Base-by-base conservation (phyloP, 1,140 invertebrate genomes). In the Drosophila ercepeae region DNA sequence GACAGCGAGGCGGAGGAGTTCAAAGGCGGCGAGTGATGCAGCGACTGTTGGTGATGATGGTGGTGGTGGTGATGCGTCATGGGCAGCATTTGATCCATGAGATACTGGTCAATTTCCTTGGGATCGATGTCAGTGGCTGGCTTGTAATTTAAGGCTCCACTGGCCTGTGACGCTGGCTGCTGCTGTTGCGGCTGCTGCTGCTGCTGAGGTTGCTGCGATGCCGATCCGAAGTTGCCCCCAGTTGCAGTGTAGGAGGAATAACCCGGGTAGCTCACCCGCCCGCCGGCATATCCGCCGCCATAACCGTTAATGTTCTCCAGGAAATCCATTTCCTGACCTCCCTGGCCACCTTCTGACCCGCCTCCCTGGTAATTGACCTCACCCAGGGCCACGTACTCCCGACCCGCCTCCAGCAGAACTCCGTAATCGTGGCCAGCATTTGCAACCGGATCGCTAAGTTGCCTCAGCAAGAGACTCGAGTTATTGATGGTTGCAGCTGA, bases 101-200 rank as follows among this genome's bases (percentile, higher is more conserved):
- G 77, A 81, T 91, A 91, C 88, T 91, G 90, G 78, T 91, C 90
- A 59, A 91, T 89, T 89, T 91, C 90, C 70, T 91, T 90, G 45
- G 86, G 88, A 84, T 91, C 90, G 75, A 91, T 90, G 75, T 91
- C 89, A 49, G 51, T 69, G 41, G 58, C 51, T 57, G 70, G 52
- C 59, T 78, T 65, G 69, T 90, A 90, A 90, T 90, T 90, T 77
- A 90, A 74, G 63, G 89, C 89, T 76, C 78, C 88, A 75, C 61
- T 90, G 78, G 74, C 53, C 71, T 89, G 84, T 76, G 74, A 77
- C 78, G 82, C 27, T 23, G 27, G 32, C 18, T 52, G 45, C 19
- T 34, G 29, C n/a, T 39, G 52, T 18, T 55, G 54, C 23, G 11
- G 52, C 18, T 41, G 51, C 11, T 9, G 41, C 45, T 9, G 64